Conservation (phyloP, 2,888 invertebrate genomes). For the Idaea aversata region DNA sequence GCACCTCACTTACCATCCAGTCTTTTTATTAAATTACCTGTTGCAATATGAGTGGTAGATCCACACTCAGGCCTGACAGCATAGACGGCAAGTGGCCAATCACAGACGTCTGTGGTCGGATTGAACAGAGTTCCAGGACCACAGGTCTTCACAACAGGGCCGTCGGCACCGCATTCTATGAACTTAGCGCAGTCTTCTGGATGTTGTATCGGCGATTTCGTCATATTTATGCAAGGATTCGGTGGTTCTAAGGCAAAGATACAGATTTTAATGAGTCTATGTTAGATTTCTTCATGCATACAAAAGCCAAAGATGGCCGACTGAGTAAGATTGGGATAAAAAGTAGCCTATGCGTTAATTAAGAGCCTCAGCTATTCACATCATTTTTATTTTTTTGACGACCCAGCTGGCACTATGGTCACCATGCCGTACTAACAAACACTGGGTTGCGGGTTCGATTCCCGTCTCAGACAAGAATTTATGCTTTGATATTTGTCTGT, state of each 20-base stretch:
- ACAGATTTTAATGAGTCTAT: too few relatives aligned
- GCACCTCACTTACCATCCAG: too few relatives aligned
- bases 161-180: conserved; percentile 82
- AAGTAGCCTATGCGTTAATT: too few relatives aligned
- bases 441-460: too few relatives aligned
- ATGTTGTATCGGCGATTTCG: conserved; percentile 80
- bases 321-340: too few relatives aligned
- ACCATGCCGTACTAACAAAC: too few relatives aligned
- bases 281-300: too few relatives aligned
- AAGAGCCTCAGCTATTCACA: background rate
- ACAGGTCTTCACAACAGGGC: conserved; percentile 83
- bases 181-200: conserved; percentile 85
- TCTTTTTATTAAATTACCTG: conserved; percentile 2
- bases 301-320: too few relatives aligned
- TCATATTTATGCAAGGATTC: conserved; percentile 64
- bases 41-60: conserved; percentile 21
- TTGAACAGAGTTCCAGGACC: conserved; percentile 84
- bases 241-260: conserved; percentile 13
- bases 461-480: too few relatives aligned
- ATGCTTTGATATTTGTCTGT: too few relatives aligned
- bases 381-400: too few relatives aligned
- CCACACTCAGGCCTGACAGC: conserved; percentile 82
- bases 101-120: conserved; percentile 82
- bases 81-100: conserved; percentile 82
- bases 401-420: too few relatives aligned